These are phyloP conservation scores for Plusia festucae DNA, from an alignment of 2,888 invertebrate species.

Conservation along the genomic window DNA sequence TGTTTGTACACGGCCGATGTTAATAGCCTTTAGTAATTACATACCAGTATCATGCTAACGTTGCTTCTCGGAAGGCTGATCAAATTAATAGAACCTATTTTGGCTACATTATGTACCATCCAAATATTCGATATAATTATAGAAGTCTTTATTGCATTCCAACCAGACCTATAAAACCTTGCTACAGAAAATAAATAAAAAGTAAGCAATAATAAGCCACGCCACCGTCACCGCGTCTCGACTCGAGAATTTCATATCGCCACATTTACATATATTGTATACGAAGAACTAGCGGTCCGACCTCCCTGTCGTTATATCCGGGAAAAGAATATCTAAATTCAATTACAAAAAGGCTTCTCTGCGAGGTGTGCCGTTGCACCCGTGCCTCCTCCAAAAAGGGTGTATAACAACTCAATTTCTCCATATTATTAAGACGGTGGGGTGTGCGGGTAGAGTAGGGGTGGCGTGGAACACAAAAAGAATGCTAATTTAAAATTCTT, in stretches of 20 bases:
- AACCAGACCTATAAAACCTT: conserved; percentile 47
- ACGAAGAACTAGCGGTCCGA: conserved; percentile 78
- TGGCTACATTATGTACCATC: conserved; percentile 67
- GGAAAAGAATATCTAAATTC: conserved; percentile 88
- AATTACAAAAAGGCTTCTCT: conserved; percentile 88
- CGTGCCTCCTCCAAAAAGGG: conserved; percentile 86
- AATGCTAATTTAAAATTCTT: conserved; percentile 89
- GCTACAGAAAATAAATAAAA: conserved; percentile 61
- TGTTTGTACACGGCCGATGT: conserved; percentile 89
- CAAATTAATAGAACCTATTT: conserved; percentile 88
- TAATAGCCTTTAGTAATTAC: conserved; percentile 89
- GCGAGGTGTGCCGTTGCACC: conserved; percentile 86
- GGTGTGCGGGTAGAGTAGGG: conserved; percentile 79
- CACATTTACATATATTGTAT: conserved; percentile 79
- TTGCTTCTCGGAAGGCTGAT: conserved; percentile 87
- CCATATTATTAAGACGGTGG: conserved; percentile 87
- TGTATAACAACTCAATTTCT: conserved; percentile 89
- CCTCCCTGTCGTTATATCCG: conserved; percentile 83
- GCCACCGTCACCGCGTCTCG: conserved; percentile 68
- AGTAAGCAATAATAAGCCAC: conserved; percentile 69
- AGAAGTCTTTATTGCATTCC: conserved; percentile 54
- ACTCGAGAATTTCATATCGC: conserved; percentile 81
- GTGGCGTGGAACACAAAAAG: conserved; percentile 86
- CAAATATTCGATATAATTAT: conserved; percentile 61
- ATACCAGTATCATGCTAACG: conserved; percentile 86